Conservation (phyloP, 2,113 vertebrate genomes). For the Furnarius figulus region DNA sequence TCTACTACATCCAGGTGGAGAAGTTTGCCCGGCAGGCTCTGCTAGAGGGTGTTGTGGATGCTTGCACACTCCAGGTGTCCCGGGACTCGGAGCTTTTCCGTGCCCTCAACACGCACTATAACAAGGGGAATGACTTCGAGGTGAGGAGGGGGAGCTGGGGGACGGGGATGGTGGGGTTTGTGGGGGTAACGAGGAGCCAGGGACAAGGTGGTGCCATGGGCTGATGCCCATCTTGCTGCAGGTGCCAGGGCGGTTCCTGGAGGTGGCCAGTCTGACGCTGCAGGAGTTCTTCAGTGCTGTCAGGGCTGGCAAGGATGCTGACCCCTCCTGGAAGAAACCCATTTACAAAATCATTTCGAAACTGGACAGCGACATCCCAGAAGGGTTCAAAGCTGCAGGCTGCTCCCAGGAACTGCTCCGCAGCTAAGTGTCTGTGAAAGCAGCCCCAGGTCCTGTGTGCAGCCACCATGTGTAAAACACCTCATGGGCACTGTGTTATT, state of each 20-base stretch:
- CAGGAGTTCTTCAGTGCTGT: conserved; percentile 93
- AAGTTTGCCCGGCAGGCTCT: conserved; percentile 94
- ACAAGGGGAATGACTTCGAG: conserved; percentile 95
- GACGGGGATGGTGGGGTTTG: background rate
- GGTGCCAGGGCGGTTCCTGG: conserved; percentile 92
- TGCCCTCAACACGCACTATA: conserved; percentile 92
- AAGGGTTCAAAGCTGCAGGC: conserved; percentile 86
- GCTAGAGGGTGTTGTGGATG: conserved; percentile 80
- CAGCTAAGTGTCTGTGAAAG: conserved; percentile 28
- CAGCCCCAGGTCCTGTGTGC: background rate
- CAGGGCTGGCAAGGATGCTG: conserved; percentile 85
- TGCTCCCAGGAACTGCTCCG: conserved; percentile 74
- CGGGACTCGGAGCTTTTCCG: conserved; percentile 91
- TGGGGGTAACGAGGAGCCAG: fast-evolving
- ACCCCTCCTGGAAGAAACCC: conserved; percentile 97
- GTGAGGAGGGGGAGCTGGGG: conserved; percentile 64
- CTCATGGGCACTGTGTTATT: background rate
- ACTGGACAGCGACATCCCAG: conserved; percentile 92
- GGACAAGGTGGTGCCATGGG: fast-evolving
- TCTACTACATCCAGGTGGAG: conserved; percentile 99
- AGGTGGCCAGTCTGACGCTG: conserved; percentile 90
- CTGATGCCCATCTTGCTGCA: conserved; percentile 53
- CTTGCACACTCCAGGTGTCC: conserved; percentile 82
- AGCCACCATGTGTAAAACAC: background rate
- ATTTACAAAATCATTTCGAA: conserved; percentile 99